Conservation (phyloP, 92 coral and sea anemone genomes). For the Muricea muricata region DNA sequence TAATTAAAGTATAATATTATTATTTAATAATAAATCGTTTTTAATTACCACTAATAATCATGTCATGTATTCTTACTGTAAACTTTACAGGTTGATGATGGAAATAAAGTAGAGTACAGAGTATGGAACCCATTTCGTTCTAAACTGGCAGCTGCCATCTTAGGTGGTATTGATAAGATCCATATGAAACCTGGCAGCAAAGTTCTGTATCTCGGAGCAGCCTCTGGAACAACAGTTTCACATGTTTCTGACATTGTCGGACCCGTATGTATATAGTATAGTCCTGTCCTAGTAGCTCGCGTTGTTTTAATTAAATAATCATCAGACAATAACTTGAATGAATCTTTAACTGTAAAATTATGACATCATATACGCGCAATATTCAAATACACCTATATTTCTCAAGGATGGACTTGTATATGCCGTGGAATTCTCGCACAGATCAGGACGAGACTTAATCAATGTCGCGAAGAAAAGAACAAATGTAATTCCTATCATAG, state of each 20-base stretch:
- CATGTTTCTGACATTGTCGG: slow-evolving; percentile 99
- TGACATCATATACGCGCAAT: not conserved
- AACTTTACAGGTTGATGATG: slow-evolving; percentile 73
- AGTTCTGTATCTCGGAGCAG: slow-evolving; percentile 98
- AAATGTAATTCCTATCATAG: slow-evolving; percentile 97
- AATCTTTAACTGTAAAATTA: too few species aligned
- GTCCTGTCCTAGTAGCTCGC: too few species aligned
- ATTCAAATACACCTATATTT: not conserved
- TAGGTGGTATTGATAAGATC: slow-evolving; percentile 96
- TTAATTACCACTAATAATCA: too few species aligned
- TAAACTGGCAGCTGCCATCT: slow-evolving; percentile 97
- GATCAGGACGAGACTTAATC: slow-evolving; percentile 96
- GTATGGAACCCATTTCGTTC: slow-evolving; percentile 99
- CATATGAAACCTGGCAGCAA: slow-evolving; percentile 95
- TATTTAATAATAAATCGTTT: too few species aligned
- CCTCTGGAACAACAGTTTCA: slow-evolving; percentile 99
- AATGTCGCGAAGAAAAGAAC: slow-evolving; percentile 99
- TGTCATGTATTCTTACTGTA: too few species aligned
- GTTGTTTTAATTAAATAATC: too few species aligned
- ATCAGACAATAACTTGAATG: too few species aligned
- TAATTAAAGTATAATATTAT: too few species aligned
- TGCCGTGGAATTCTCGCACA: slow-evolving; percentile 99
- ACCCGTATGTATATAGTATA: slow-evolving; percentile 71
- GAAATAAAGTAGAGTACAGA: slow-evolving; percentile 94
- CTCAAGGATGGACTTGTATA: slow-evolving; percentile 96